Evolutionary conservation across 2,888 invertebrate species (phyloP), one percentile per base, ranked within the genome.

Genomic region (Habroteleia sp.): DNA sequence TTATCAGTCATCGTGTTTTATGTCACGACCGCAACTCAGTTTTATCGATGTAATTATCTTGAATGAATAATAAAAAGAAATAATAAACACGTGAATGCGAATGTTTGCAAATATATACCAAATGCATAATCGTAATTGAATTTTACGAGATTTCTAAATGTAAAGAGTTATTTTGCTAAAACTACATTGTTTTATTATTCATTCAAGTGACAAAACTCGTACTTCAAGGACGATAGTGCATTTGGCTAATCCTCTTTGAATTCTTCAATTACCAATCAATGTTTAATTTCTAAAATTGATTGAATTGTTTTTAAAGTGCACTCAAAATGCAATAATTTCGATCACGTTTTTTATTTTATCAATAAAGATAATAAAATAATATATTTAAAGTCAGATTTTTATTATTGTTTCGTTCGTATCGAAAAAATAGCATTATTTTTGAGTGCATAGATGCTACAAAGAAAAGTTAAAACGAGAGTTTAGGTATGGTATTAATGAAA

Each of bases 11-110:
- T 27, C 8, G 27, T 33, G 10, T 58, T 42, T 37, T 54, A 37
- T 65, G 8, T 23, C 13, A 56, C 7, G 31, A 66, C n/a, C 13
- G 14, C 14, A 54, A 10, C 16, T 29, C 20, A 16, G n/a, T 27
- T 66, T 44, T 69, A n/a, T 54, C 29, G 39, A 54, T 75, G 74
- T 76, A 82, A 80, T 80, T 76, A 74, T 79, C 79, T 84, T 87
- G 87, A 86, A 88, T 87, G 87, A 88, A 86, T 88, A 88, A 88
- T 88, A 88, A 88, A 88, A 82, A 13, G 17, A 29, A 29, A 58
- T 20, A 72, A 56, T 44, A 31, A 74, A 74, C 54, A 69, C 65
- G 56, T 54, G 39, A 23, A 75, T 72, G 75, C 54, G 13, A 52
- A 17, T 39, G 33, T 17, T 8, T 10, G 29, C 77, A 75, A 74